These are phyloP conservation scores for Sclerodermus sp. DNA, from an alignment of 2,888 invertebrate genomes.

Conservation along the genomic window DNA sequence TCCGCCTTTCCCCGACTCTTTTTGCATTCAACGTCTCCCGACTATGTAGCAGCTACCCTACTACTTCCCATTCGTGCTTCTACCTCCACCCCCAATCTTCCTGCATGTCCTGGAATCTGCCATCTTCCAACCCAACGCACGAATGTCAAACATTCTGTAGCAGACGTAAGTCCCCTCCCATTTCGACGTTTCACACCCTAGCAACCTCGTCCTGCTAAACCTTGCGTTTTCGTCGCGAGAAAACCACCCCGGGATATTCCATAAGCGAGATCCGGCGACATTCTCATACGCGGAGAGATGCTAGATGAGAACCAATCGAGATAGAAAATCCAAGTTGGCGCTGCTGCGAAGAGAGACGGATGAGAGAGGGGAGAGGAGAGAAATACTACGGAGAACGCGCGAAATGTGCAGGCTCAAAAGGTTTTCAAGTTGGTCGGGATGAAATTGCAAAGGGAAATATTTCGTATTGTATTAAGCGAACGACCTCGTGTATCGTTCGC, in stretches of 20 bases:
- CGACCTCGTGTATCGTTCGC: slow-evolving; percentile 1
- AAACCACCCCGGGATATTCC: slow-evolving; percentile 19
- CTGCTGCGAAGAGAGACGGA: not conserved
- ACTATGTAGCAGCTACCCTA: no score
- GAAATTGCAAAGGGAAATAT: slow-evolving; percentile 39
- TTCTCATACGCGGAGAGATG: no score
- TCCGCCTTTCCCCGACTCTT: not conserved
- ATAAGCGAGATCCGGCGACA: slow-evolving; percentile 13
- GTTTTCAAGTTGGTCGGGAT: no score
- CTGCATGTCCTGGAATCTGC: no score
- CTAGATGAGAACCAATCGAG: no score
- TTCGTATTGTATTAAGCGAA: slow-evolving; percentile 32
- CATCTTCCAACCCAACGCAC: not conserved
- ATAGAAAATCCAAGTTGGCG: not conserved
- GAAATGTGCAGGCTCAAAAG: slow-evolving; percentile 11
- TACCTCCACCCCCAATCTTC: no score
- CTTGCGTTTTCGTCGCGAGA: slow-evolving; percentile 5
- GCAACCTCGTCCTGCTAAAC: not conserved
- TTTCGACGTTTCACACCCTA: not conserved
- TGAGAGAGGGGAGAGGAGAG: not conserved
- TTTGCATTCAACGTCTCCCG: not conserved
- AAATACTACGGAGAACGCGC: slow-evolving; percentile 1
- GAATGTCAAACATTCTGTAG: not conserved
- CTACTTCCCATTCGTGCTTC: no score
- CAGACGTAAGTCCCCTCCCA: no score